Base-by-base conservation (phyloP, 1,140 invertebrate species). In the Chlorops oryzae region DNA sequence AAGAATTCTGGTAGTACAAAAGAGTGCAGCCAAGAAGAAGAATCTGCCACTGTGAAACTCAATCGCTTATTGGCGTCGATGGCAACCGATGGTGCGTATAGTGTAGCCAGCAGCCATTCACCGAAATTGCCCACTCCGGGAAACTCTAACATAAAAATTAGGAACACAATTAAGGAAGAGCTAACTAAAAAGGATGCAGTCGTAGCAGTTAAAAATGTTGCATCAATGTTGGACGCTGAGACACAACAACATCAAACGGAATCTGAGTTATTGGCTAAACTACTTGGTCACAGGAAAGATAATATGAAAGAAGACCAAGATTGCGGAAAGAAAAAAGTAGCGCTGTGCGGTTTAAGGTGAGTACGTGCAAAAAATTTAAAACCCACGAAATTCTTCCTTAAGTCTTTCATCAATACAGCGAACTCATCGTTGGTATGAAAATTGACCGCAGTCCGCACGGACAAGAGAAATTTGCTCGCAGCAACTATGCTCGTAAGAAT, bases 401-500 rank as follows among this genome's bases (percentile, higher is more conserved):
- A 7, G 20, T 21, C 2, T 21, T 7, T 10, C 25, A 24, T 75
- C n/a, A n/a, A n/a, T 77, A 53, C 63, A 87, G 84, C 75, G 80
- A 86, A 35, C 62, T 87, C 17, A 74, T 88, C 57, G 74, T 79
- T 39, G 83, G 81, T 20, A 87, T 88, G 85, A 86, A 87, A 72
- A 79, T 87, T 32, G 84, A 87, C 65, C 77, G 78, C 22, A 48
- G 59, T 5, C 60, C 57, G 20, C 52, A 58, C 39, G 49, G 52
- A 64, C 72, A 28, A 41, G 61, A 55, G 72, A 73, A 60, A 54
- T 75, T n/a, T n/a, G n/a, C 58, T 3, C 67, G 67, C 9, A 55
- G 61, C 15, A 65, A 70, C 17, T 70, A 58, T 42, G 67, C 70
- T 10, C 61, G 67, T 1, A 61, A 59, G n/a, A 41, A 61, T 27